Percentiles rank a stretch among this genome's conserved stretches.
phyloP scores from a whole-genome alignment of 2,113 vertebrate genomes.

The Globicephala melas region DNA sequence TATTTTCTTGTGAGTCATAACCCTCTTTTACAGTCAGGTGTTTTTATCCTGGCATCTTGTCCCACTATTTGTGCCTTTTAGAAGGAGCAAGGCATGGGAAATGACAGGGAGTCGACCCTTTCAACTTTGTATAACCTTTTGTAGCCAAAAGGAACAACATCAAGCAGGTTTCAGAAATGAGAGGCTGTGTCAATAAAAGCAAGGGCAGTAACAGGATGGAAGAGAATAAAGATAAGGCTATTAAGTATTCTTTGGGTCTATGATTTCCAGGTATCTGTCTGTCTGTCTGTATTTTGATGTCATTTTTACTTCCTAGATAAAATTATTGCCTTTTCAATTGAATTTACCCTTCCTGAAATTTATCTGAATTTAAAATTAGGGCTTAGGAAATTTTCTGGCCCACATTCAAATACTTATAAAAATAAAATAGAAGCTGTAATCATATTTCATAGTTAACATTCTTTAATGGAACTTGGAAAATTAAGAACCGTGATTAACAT shows the following conservation, averaged over 20 bases:
- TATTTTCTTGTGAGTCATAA: background rate
- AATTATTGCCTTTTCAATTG: slow-evolving; percentile 22
- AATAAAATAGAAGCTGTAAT: too few relatives aligned
- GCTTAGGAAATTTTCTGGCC: slow-evolving; percentile 16
- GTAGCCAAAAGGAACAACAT: background rate
- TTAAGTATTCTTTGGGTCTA: background rate
- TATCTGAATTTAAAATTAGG: slow-evolving; percentile 52
- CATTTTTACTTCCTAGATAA: background rate
- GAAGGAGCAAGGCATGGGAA: background rate
- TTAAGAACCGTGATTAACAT: background rate
- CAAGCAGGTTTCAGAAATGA: slow-evolving; percentile 14
- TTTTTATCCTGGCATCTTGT: background rate
- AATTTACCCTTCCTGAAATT: slow-evolving; percentile 15
- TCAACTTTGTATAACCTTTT: slow-evolving; percentile 11
- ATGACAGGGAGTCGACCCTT: background rate
- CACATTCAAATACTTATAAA: slow-evolving; percentile 14
- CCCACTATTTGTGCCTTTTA: slow-evolving; percentile 16
- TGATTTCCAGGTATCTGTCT: background rate
- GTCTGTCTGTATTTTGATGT: slow-evolving; percentile 5
- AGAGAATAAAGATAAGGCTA: background rate
- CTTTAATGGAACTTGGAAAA: slow-evolving; percentile 28
- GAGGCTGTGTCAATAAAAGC: background rate
- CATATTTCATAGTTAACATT: slow-evolving; percentile 19
- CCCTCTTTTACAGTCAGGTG: background rate
- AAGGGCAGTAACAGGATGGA: background rate